Evolutionary conservation across 2,888 invertebrate species (phyloP).

Genomic region (Eristalis pertinax): DNA sequence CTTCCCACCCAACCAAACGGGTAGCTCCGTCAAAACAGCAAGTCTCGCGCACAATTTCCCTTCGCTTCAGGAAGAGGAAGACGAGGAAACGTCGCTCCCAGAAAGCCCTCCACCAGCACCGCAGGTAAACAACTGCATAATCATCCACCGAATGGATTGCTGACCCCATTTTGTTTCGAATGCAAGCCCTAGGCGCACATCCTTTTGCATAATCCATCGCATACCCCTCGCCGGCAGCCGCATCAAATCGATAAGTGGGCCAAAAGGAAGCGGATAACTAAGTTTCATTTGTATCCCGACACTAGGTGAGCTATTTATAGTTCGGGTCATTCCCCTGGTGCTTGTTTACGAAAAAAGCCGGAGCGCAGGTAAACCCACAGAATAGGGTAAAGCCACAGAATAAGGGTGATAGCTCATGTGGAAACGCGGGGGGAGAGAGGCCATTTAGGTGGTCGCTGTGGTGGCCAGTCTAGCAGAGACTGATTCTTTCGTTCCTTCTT

Average conservation of each 20-base stretch:
- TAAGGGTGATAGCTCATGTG: conserved; percentile 62
- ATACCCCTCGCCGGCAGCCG: neutral
- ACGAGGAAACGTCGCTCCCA: no score
- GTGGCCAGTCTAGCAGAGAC: conserved; percentile 47
- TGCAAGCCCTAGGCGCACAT: conserved; percentile 5
- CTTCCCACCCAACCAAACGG: neutral
- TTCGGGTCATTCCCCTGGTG: conserved; percentile 46
- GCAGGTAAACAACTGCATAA: conserved; percentile 67
- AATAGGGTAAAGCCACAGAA: neutral
- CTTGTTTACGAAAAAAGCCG: conserved; percentile 37
- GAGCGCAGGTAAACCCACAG: neutral
- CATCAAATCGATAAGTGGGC: conserved; percentile 59
- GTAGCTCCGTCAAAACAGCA: neutral
- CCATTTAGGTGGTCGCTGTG: conserved; percentile 42
- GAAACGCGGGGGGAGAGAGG: conserved; percentile 44
- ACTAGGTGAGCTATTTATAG: conserved; percentile 66
- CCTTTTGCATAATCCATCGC: neutral
- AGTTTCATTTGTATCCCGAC: conserved; percentile 60
- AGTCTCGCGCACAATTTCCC: neutral
- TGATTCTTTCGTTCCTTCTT: conserved; percentile 11
- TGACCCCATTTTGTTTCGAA: conserved; percentile 52
- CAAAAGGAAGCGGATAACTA: conserved; percentile 59
- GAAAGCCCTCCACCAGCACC: conserved; percentile 27
- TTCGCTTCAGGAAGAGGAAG: conserved; percentile 46
- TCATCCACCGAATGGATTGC: conserved; percentile 55